Percentiles rank a stretch among this genome's conserved stretches.
These are phyloP conservation scores for Clunio marinus DNA, from an alignment of 2,888 invertebrate genomes.

Conservation along the genomic window DNA sequence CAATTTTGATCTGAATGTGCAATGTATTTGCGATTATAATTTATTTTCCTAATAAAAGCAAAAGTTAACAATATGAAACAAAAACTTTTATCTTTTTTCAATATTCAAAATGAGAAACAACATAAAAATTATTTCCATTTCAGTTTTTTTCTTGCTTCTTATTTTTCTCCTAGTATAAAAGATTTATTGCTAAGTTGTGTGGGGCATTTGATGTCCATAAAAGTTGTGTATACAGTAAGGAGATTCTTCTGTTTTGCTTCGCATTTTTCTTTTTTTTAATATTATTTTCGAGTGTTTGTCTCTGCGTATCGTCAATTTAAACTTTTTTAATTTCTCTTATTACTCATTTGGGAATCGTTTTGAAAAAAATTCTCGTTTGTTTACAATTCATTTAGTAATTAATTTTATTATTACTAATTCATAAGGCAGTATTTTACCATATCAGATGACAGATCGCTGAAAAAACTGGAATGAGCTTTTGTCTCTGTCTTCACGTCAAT, in stretches of 20 bases:
- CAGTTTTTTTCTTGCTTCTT: no score
- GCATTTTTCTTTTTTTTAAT: neutral
- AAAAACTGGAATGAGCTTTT: conserved; percentile 10
- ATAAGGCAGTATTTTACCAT: conserved; percentile 39
- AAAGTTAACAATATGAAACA: no score
- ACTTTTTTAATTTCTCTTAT: neutral
- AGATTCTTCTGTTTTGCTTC: neutral
- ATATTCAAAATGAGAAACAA: neutral
- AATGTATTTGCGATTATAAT: no score
- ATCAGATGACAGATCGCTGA: conserved; percentile 34
- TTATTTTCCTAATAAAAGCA: no score
- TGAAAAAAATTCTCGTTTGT: conserved; percentile 16
- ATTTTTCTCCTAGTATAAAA: conserved; percentile 15
- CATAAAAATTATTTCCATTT: neutral
- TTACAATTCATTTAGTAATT: conserved; percentile 26
- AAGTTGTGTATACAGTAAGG: neutral
- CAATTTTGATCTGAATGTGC: neutral
- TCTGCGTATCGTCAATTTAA: neutral
- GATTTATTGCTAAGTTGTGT: conserved; percentile 19
- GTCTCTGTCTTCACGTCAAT: neutral
- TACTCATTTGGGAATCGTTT: conserved; percentile 25
- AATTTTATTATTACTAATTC: conserved; percentile 28
- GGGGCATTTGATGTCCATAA: conserved; percentile 15
- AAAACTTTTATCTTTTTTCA: neutral
- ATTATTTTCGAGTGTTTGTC: neutral